Base-by-base conservation (phyloP, 2,888 invertebrate species). In the Allacma fusca region DNA sequence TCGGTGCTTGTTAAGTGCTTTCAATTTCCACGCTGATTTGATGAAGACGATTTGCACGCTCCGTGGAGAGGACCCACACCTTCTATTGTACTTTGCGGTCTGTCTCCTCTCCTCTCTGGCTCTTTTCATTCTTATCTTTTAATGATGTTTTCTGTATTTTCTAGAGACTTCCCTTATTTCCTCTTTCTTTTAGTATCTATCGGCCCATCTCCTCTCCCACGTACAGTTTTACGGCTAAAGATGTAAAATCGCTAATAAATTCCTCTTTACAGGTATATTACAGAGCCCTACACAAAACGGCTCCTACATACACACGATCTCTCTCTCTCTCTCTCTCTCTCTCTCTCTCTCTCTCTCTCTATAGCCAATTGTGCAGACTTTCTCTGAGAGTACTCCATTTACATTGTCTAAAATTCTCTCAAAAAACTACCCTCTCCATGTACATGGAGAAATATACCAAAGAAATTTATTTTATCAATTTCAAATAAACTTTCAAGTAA, bases 11-110 rank as follows among this genome's bases (percentile, higher is more conserved):
- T 72, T 72, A 72, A 72, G 59, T 72, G 23, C 72, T 72, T 72
- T 29, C 72, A 57, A 72, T 72, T 72, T 72, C 57, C 26, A 72
- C 57, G 29, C 21, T 69, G 69, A 69, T 57, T 57, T 57, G 72
- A 72, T 72, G 72, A 72, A 59, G 59, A 72, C 50, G 72, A 72
- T 72, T 72, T 72, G 59, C 72, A 72, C 72, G 72, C 59, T 72
- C 59, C 26, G 16, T 70, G 19, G 21, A 44, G 21, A 21, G 44
- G 69, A 59, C 59, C 57, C 72, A 57, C 72, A 72, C 72, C 69
- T 59, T 72, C 72, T 50, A 72, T 72, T 72, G 72, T 72, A 13
- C 21, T 29, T 72, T 59, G 72, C 34, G 59, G 57, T 28, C 16
- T 28, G 24, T 59, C 29, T 72, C 23, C 50, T 59, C 34, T 59